These are phyloP conservation scores for Nannospalax galili DNA, from an alignment of 2,113 vertebrate species.

Conservation along the genomic window DNA sequence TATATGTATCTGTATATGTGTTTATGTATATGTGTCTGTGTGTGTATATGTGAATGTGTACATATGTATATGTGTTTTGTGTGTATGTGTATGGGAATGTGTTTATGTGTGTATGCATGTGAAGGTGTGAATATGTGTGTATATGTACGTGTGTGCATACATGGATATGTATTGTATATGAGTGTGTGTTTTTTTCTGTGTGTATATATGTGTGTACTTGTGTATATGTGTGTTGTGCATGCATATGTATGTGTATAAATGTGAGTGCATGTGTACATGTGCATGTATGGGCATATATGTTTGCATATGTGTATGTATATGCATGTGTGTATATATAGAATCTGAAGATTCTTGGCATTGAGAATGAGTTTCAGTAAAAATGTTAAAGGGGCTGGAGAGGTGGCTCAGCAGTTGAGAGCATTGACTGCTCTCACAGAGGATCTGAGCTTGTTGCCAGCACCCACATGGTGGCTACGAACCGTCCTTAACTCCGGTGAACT, in stretches of 20 bases:
- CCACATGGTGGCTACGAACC: too few relatives aligned
- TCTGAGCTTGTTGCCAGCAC: too few relatives aligned
- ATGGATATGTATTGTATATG: too few relatives aligned
- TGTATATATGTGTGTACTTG: neutral
- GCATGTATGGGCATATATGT: neutral
- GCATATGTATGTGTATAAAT: neutral
- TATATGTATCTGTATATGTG: neutral
- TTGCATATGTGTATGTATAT: neutral
- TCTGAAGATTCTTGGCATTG: neutral
- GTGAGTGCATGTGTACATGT: too few relatives aligned
- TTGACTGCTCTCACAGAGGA: too few relatives aligned
- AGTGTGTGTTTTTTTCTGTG: neutral
- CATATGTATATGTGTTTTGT: neutral
- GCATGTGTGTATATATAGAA: neutral
- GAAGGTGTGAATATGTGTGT: neutral
- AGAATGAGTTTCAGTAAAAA: constrained; percentile 4
- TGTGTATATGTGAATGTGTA: neutral
- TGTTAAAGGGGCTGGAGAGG: too few relatives aligned
- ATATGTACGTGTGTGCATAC: neutral
- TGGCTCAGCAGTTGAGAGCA: too few relatives aligned
- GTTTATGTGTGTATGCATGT: neutral
- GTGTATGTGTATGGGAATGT: neutral
- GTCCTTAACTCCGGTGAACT: too few relatives aligned
- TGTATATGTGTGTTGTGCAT: neutral
- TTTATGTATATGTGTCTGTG: neutral